Percentiles rank a stretch among this genome's conserved stretches.
These are phyloP conservation scores for Sericinus montela DNA, from an alignment of 2,888 invertebrate species.

Conservation along the genomic window DNA sequence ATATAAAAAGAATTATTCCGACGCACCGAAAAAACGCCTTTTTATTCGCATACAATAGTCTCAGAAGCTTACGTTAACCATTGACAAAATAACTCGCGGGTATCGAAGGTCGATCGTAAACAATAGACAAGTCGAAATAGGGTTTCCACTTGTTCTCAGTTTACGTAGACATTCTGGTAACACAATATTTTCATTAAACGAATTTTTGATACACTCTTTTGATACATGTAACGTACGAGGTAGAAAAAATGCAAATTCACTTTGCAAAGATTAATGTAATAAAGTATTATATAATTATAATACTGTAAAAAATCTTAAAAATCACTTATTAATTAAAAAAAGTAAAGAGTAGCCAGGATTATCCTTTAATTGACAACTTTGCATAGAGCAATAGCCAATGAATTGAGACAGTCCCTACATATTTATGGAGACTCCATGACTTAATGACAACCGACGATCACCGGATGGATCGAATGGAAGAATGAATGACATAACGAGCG, in stretches of 20 bases:
- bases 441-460: slow-evolving; percentile 9
- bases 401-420: too few relatives aligned
- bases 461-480: slow-evolving; percentile 22
- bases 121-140: slow-evolving; percentile 11
- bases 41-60: slow-evolving; percentile 13
- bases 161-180: slow-evolving; percentile 2
- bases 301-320: too few relatives aligned
- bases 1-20: slow-evolving; percentile 16
- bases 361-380: too few relatives aligned
- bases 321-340: too few relatives aligned
- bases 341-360: too few relatives aligned
- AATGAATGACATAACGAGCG: slow-evolving; percentile 26
- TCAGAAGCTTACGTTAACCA: slow-evolving; percentile 14
- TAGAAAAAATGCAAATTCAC: too few relatives aligned
- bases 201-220: too few relatives aligned
- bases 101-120: slow-evolving; percentile 17
- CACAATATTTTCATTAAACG: too few relatives aligned
- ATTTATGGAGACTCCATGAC: slow-evolving; percentile 6
- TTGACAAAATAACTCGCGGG: slow-evolving; percentile 18
- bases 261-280: too few relatives aligned
- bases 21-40: slow-evolving; percentile 10
- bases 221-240: too few relatives aligned
- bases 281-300: too few relatives aligned
- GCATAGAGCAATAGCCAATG: too few relatives aligned
- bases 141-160: slow-evolving; percentile 11